Base-by-base conservation (phyloP, 2,113 vertebrate genomes). In the Ctenomys sociabilis region DNA sequence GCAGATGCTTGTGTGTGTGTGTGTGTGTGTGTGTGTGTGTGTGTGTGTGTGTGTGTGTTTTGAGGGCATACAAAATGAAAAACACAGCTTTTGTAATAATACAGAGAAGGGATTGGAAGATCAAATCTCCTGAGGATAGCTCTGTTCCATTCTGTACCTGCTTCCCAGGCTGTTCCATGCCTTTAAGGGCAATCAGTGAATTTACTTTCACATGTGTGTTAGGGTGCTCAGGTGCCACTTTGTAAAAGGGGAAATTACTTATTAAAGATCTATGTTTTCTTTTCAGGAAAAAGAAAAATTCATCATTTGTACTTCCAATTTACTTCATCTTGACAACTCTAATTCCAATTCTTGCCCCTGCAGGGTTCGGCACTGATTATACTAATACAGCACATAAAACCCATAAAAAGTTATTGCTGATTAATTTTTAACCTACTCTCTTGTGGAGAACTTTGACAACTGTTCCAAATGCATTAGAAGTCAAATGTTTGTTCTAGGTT, bases 111-210 rank as follows among this genome's bases (percentile, higher is more conserved):
- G 59, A 93, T 35, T 88, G 88, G 97, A 66, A 83, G 24, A 85
- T 63, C 54, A 83, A 64, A 54, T 75, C 97, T 97, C 73, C 70
- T 96, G 73, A 97, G 98, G 72, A 8, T 75, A 97, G 95, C 97
- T 95, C 54, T 96, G 28, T 70, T 97, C 95, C 66, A 93, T 84
- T 97, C 52, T 54, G 81, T 85, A 93, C 85, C 68, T 93, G 14
- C 35, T 90, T 96, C 57, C 43, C 92, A 61, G 54, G 96, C 45
- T 96, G 28, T 73, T 97, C 72, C 88, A 97, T 92, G 90, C n/a
- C 7, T 24, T 97, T 89, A 97, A 94, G 30, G 97, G n/a, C 70
- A 97, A 95, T 73, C 54, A 96, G 59, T 88, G 91, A 90, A 7
- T 86, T 80, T 87, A 85, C 52, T 97, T 96, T 91, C 95, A 57